Evolutionary conservation across 2,888 invertebrate species (phyloP), one percentile per base, ranked within the genome.

Genomic region (Schizaphis graminum): DNA sequence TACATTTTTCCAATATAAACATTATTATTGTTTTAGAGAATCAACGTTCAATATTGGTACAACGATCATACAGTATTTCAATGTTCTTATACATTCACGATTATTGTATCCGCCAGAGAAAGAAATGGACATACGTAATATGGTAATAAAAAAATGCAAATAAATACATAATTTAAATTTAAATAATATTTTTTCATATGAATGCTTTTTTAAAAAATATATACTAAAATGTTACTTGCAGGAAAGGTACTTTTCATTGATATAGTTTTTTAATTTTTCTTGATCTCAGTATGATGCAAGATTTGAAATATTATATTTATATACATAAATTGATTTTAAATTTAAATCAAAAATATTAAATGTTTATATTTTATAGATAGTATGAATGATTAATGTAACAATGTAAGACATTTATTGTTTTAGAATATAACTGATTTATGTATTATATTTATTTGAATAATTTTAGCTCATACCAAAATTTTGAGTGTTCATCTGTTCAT

Each of bases 21-120:
- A 84, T 56, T 93, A 61, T 35, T 87, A 87, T 87, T 49, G 2
- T 84, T 89, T 85, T 57, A 93, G 89, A 8, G 47, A 85, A 4
- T n/a, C 5, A 13, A 24, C 47, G 26, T 10, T 21, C 21, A 47
- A 61, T 49, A 49, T 61, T 84, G 86, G 85, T 56, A 1, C 90
- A 86, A 35, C 93, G 5, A 4, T 93, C 5, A 57, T 93, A n/a
- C 93, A 93, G 28, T 93, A 93, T 57, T 93, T 93, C 7, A 86
- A 93, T 49, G 3, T 13, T 49, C 28, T 90, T 28, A 35, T 93
- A 28, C 89, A 93, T 90, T 0, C 0, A 35, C 11, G 61, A 35
- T 49, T 93, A 57, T 61, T 93, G 28, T 61, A 90, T 85, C 16
- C 10, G 0, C 24, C 57, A 47, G 93, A 93, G 7, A 56, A 5